Conservation (phyloP, 2,113 vertebrate genomes). For the Hymenochirus boettgeri region DNA sequence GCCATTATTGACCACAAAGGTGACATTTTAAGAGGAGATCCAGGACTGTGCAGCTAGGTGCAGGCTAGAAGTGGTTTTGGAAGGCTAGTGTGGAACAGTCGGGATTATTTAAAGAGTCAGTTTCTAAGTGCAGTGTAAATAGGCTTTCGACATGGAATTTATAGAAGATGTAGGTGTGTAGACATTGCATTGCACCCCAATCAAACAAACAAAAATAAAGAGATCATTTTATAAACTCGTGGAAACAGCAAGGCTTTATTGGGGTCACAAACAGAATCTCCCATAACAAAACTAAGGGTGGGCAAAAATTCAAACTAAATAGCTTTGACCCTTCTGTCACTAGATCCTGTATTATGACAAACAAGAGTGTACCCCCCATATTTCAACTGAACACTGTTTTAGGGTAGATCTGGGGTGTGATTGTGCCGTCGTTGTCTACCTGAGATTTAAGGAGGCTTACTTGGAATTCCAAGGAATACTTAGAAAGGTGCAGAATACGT, state of each 20-base stretch:
- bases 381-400: constrained; percentile 19
- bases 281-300: constrained; percentile 6
- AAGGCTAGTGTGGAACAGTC: no score
- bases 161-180: no score
- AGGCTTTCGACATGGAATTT: no score
- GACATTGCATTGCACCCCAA: no score
- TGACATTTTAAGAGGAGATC: no score
- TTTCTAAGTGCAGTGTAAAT: no score
- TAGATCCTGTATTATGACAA: background rate
- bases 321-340: constrained; percentile 1
- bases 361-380: background rate
- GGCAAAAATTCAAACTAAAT: constrained; percentile 17
- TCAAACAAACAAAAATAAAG: background rate
- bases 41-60: no score
- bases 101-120: no score
- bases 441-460: constrained; percentile 29
- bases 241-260: constrained; percentile 20
- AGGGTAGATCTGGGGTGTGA: constrained; percentile 1
- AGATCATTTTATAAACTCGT: background rate
- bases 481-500: constrained; percentile 22
- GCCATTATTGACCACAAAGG: no score
- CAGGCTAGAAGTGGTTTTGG: no score
- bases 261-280: constrained; percentile 20
- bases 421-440: constrained; percentile 36
- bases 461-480: background rate